Percentiles rank a stretch among this genome's conserved stretches.
phyloP scores from a whole-genome alignment of 2,113 vertebrate species.

The Electrona antarctica region DNA sequence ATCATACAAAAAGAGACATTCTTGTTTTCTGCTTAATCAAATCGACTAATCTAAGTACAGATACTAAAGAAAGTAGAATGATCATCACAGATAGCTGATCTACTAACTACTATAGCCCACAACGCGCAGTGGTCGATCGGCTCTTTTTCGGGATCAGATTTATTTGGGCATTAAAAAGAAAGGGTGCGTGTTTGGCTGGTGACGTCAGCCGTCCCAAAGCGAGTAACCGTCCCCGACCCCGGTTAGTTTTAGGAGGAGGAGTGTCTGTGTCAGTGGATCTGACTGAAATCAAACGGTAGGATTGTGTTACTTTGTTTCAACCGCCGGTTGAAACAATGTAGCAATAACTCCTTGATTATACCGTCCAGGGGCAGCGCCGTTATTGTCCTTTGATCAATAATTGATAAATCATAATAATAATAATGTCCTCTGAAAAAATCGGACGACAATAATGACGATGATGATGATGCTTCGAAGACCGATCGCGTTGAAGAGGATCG shows the following conservation, averaged over 20 bases:
- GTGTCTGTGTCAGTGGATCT: background rate
- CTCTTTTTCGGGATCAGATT: too few species aligned
- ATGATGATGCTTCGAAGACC: constrained; percentile 63
- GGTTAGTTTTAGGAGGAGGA: background rate
- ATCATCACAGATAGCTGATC: background rate
- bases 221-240: background rate
- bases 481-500: constrained; percentile 29
- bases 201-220: constrained; percentile 67
- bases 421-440: background rate
- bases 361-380: too few species aligned
- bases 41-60: too few species aligned
- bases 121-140: too few species aligned
- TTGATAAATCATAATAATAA: too few species aligned
- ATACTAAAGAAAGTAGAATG: background rate
- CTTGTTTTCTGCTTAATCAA: too few species aligned
- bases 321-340: background rate
- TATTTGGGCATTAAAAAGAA: too few species aligned
- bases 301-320: background rate
- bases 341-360: background rate
- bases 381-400: too few species aligned
- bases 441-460: background rate
- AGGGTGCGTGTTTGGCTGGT: constrained; percentile 41
- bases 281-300: constrained; percentile 29
- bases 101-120: background rate
- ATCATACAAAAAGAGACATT: too few species aligned